Base-by-base conservation (phyloP, 2,113 vertebrate species). In the Podilymbus podiceps region DNA sequence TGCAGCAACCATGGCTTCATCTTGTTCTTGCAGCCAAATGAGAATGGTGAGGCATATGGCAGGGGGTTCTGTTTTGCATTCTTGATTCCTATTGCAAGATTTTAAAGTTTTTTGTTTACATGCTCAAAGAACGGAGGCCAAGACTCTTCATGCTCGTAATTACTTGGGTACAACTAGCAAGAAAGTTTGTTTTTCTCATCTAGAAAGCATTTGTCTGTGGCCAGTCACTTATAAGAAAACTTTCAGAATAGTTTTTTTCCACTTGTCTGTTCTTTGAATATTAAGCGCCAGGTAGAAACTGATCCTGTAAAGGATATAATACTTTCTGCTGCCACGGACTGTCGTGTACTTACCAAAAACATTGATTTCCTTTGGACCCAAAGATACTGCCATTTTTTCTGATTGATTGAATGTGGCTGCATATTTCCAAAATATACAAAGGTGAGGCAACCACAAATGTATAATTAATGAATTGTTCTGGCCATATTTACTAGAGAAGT, bases 391-490 rank as follows among this genome's bases (percentile, higher is more conserved):
- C 68, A 31, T 96, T 97, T 93, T 93, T 88, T 94, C 64, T 93
- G 55, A 97, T 95, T 86, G 78, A 83, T 90, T 96, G 87, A 81
- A 96, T 92, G 88, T 85, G 93, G 81, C 93, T 95, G 88, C 46
- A 20, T 94, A 90, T 91, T 98, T 97, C 91, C 91, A 95, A 95
- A 98, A 95, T 94, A 92, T 69, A 84, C 93, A 78, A 96, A 94
- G 64, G 64, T 94, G 90, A 63, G 92, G 96, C 81, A 92, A 94
- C 92, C 97, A 96, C 94, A 94, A 96, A 94, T 94, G 89, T 82
- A 35, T 95, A 97, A 96, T 93, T 96, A 97, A 97, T 95, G 72
- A 93, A 96, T 96, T 97, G 68, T 95, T 94, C 75, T 91, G 90
- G 89, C 90, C 64, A 15, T 96, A 97, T 97, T 97, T 96, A 88